Conservation (phyloP, 2,797 vertebrate species). For the Tauraco hartlaubi region DNA sequence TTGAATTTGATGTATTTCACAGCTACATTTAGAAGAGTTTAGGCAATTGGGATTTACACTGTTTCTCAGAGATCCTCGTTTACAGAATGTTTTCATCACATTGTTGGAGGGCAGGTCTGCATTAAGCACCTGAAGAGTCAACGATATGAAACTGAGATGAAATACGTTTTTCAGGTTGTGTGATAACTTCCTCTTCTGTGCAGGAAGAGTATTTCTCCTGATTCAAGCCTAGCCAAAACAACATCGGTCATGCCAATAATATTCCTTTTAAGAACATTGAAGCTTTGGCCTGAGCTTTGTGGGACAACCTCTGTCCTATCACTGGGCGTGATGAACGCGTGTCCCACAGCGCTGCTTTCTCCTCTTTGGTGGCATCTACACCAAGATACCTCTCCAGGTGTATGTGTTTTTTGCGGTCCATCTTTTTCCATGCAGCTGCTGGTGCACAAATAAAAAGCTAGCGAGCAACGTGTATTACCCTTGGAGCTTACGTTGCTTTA, state of each 20-base stretch:
- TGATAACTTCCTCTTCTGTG: not conserved
- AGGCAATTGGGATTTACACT: not conserved
- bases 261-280: not conserved
- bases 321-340: accelerated
- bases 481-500: not conserved
- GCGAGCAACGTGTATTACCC: not conserved
- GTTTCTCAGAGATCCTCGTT: not conserved
- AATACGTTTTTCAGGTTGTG: not conserved
- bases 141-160: not conserved
- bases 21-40: not conserved
- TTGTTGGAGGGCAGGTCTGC: not conserved
- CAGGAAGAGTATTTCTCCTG: not conserved
- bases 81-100: not conserved
- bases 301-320: not conserved
- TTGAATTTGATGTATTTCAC: not conserved
- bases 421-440: not conserved
- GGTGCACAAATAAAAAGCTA: not conserved
- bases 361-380: not conserved
- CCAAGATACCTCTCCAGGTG: not conserved
- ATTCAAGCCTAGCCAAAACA: not conserved
- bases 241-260: not conserved
- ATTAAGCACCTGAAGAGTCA: not conserved
- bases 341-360: not conserved
- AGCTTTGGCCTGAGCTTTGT: not conserved
- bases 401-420: not conserved